These are phyloP conservation scores for Shinisaurus crocodilurus DNA, from an alignment of 2,113 vertebrate species.

Conservation along the genomic window DNA sequence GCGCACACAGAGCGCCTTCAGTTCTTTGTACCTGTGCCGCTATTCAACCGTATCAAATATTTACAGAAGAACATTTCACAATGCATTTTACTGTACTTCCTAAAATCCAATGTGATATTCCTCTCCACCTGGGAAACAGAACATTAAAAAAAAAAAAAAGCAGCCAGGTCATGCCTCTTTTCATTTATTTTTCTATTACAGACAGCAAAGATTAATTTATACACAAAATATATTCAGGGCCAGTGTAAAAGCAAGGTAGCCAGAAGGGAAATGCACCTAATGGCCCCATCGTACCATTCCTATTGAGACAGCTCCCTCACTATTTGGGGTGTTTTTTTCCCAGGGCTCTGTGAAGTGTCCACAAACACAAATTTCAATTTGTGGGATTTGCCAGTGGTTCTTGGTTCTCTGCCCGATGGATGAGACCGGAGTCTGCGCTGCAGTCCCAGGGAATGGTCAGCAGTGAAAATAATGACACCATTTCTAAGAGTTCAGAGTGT, in stretches of 20 bases:
- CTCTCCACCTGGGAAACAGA: conserved; percentile 38
- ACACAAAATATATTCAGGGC: not conserved
- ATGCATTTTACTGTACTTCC: not conserved
- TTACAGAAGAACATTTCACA: not conserved
- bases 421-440: too few species aligned
- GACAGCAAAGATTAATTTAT: not conserved
- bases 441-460: too few species aligned
- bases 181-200: not conserved
- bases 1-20: not conserved
- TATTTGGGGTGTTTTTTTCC: not conserved
- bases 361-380: too few species aligned
- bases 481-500: too few species aligned
- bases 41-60: not conserved
- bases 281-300: not conserved
- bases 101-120: conserved; percentile 6
- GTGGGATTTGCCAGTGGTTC: too few species aligned
- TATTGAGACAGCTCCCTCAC: not conserved
- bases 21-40: not conserved
- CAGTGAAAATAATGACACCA: too few species aligned
- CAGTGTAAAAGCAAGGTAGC: rapidly evolving
- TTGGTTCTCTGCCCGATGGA: too few species aligned
- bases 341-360: not conserved
- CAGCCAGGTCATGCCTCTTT: not conserved
- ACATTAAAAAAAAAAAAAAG: not conserved
- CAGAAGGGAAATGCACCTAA: not conserved